Evolutionary conservation across 2,888 invertebrate genomes (phyloP).

Genomic region (Ischnura elegans): DNA sequence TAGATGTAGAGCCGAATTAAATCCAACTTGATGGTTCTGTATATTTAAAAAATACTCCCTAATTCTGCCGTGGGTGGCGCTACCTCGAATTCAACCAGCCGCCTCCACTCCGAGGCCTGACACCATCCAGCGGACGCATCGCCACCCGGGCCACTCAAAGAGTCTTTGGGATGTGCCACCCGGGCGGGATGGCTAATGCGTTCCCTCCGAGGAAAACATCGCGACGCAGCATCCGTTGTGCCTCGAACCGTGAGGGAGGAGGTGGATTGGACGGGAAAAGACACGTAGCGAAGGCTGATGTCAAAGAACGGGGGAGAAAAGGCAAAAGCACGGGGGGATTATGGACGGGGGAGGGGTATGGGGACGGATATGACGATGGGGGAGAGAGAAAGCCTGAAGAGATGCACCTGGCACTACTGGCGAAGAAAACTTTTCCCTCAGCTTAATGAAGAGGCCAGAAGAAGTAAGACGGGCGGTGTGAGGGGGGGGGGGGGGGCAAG

Average conservation of each 20-base stretch:
- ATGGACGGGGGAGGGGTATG: background rate
- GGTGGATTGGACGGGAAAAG: background rate
- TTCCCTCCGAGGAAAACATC: constrained; percentile 32
- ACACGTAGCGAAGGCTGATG: no score
- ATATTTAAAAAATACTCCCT: background rate
- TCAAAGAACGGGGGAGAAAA: background rate
- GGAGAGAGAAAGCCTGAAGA: background rate
- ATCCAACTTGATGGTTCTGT: background rate
- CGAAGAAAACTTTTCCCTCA: background rate
- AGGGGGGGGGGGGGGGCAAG: background rate
- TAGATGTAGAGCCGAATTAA: background rate
- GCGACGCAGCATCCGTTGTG: constrained; percentile 2
- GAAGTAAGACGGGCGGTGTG: background rate
- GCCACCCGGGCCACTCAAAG: background rate
- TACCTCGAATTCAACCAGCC: background rate
- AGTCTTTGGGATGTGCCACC: constrained; percentile 23
- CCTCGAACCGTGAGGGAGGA: background rate
- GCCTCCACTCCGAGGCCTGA: background rate
- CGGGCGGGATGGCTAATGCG: constrained; percentile 46
- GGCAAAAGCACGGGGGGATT: background rate
- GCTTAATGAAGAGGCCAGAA: constrained; percentile 31
- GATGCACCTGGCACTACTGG: constrained; percentile 1
- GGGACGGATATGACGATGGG: background rate
- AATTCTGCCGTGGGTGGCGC: background rate
- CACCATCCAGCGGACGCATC: background rate